Base-by-base conservation (phyloP, 1,140 invertebrate genomes). In the Drepana arcuata region DNA sequence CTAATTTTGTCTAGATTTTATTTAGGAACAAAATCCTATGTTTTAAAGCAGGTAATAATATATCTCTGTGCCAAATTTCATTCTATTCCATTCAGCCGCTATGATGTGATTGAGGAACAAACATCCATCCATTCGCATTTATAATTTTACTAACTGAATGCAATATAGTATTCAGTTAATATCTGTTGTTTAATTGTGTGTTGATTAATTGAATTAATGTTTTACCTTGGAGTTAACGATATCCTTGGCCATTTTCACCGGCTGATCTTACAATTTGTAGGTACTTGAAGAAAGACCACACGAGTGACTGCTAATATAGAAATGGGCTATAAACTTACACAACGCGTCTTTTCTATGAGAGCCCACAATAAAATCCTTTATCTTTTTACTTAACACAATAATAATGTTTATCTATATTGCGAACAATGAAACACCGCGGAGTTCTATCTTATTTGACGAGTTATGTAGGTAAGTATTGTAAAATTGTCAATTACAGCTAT, bases 401-500 rank as follows among this genome's bases (percentile, higher is more conserved):
- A 68, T 67, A 69, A 60, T 60, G 51, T 71, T 75, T 78, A 75
- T 78, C 71, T 75, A 69, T 69, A 78, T 74, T 68, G 47, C 61
- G 50, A 58, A 52, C 48, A 54, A 30, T 38, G 46, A 67, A 73
- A 55, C 65, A 54, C 61, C 55, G 53, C 48, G 36, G 44, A 41
- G 38, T 38, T 30, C 25, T 24, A 10, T 0, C 35, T 50, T 46
- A 49, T 55, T 59, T 48, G 38, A 32, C 11, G n/a, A n/a, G 31
- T 30, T 30, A 48, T 27, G 45, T 36, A 38, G 48, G 53, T 52
- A 59, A 54, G 29, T 41, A 49, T 53, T 59, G 60, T 67, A 60
- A 62, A 64, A 28, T 56, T 62, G 57, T 56, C 50, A 57, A 46
- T 58, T 64, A 44, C n/a, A n/a, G n/a, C n/a, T n/a, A n/a, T n/a